Percentiles rank a stretch among this genome's conserved stretches.
phyloP scores from a whole-genome alignment of 2,888 invertebrate species.

The Agrilus biguttatus region DNA sequence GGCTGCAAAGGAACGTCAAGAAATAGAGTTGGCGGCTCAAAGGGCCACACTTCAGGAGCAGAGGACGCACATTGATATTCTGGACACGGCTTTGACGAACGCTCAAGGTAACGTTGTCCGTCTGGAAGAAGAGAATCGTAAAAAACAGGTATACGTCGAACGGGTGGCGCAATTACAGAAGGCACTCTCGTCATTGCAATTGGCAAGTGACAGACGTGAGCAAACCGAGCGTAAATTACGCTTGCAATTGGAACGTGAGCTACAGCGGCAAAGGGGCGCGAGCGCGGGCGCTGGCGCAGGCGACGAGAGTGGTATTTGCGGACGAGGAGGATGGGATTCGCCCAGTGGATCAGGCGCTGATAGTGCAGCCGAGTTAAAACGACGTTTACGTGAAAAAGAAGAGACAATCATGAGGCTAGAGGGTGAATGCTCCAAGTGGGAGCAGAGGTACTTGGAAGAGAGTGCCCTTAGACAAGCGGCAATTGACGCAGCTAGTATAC shows the following conservation, averaged over 20 bases:
- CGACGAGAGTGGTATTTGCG: constrained; percentile 18
- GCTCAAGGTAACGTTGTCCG: constrained; percentile 80
- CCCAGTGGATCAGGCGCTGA: constrained; percentile 33
- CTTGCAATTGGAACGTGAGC: constrained; percentile 71
- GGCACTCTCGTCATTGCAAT: constrained; percentile 65
- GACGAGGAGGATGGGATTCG: constrained; percentile 26
- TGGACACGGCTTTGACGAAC: constrained; percentile 81
- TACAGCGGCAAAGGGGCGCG: constrained; percentile 41
- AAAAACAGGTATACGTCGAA: constrained; percentile 73
- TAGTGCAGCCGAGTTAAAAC: constrained; percentile 45
- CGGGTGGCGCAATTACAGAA: constrained; percentile 71
- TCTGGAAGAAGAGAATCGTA: constrained; percentile 77
- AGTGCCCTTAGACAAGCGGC: constrained; percentile 66
- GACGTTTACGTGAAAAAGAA: constrained; percentile 50
- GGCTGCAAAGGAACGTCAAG: constrained; percentile 80
- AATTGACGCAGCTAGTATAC: constrained; percentile 64
- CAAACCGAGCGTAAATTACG: constrained; percentile 73
- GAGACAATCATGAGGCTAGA: constrained; percentile 60
- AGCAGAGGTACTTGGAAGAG: constrained; percentile 72
- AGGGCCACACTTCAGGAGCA: constrained; percentile 82
- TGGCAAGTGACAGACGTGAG: constrained; percentile 72
- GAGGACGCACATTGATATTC: constrained; percentile 80
- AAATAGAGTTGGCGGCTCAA: constrained; percentile 81
- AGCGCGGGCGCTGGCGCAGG: constrained; percentile 15
- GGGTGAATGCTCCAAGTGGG: constrained; percentile 74